A percentile compares a stretch with the other conserved stretches of the same genome.
Conservation (phyloP, 2,113 vertebrate genomes). For the Ophthalmolycus amberensis region DNA sequence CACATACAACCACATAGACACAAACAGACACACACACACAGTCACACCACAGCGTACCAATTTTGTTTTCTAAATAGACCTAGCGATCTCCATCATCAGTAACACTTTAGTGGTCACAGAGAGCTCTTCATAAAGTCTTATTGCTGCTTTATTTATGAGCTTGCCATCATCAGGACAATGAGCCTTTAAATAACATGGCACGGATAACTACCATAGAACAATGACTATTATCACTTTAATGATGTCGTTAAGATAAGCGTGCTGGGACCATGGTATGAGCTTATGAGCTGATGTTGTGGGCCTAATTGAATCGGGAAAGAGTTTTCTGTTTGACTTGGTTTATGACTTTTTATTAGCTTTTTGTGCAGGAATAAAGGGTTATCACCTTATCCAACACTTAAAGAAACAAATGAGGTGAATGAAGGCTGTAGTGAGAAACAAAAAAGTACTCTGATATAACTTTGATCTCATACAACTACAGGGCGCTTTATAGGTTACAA, state of each 20-base stretch:
- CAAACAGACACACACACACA: neutral
- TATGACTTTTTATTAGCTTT: conserved; percentile 33
- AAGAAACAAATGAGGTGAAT: conserved; percentile 20
- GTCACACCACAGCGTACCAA: conserved; percentile 31
- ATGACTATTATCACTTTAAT: conserved; percentile 67
- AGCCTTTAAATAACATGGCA: conserved; percentile 67
- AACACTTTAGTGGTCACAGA: conserved; percentile 66
- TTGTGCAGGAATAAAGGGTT: neutral
- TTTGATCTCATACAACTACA: neutral
- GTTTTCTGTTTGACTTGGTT: conserved; percentile 42
- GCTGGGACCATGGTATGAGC: conserved; percentile 18
- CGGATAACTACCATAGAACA: conserved; percentile 70
- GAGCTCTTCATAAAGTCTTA: conserved; percentile 69
- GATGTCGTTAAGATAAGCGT: conserved; percentile 58
- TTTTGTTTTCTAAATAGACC: conserved; percentile 55
- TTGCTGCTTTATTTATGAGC: conserved; percentile 68
- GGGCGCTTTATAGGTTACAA: neutral
- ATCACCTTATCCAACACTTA: neutral
- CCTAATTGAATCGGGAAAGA: neutral
- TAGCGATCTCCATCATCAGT: conserved; percentile 60
- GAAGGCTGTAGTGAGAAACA: neutral
- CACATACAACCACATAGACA: too few relatives aligned
- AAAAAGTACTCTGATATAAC: neutral
- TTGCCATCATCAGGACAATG: conserved; percentile 58
- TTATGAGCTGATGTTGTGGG: conserved; percentile 36